Evolutionary conservation across 2,797 vertebrate species (phyloP).

Genomic region (Mus caroli): DNA sequence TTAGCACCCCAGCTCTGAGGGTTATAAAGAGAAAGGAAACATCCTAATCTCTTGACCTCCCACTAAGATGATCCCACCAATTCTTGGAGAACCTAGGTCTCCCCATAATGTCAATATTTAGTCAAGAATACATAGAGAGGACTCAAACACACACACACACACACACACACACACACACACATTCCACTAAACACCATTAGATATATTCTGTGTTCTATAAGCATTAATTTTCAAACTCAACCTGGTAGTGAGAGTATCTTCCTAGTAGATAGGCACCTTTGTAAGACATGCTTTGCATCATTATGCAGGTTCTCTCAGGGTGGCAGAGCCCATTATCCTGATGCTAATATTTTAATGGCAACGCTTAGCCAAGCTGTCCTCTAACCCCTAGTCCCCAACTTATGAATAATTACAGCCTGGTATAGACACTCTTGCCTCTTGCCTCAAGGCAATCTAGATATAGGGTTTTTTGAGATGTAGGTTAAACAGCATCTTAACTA

Average conservation of each 20-base stretch:
- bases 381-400: not conserved
- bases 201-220: not conserved
- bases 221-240: not conserved
- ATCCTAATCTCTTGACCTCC: not conserved
- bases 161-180: not conserved
- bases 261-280: not conserved
- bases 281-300: not conserved
- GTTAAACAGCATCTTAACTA: not conserved
- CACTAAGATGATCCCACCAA: not conserved
- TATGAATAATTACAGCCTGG: not conserved
- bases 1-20: not conserved
- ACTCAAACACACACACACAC: not conserved
- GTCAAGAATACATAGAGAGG: not conserved
- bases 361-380: not conserved
- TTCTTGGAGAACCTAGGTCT: not conserved
- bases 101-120: not conserved
- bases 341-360: not conserved
- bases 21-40: no score
- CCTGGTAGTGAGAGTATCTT: not conserved
- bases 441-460: no score
- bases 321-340: not conserved
- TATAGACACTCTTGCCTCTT: not conserved
- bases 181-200: not conserved
- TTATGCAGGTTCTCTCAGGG: not conserved
- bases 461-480: not conserved